Conservation (phyloP, 2,113 vertebrate genomes). For the Hypocryptadius cinnamomeus region DNA sequence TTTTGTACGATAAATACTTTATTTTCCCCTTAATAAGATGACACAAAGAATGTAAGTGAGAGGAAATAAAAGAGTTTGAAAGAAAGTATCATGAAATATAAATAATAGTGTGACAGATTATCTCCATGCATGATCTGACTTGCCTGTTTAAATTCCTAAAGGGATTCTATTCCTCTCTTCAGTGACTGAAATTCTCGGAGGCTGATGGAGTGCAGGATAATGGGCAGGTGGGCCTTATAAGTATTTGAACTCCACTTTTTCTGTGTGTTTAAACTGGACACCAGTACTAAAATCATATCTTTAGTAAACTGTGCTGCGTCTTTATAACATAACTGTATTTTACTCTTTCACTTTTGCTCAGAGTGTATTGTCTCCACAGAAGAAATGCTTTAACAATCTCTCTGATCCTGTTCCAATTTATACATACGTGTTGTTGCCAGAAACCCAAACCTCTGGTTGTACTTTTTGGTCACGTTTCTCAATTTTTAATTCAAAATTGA, state of each 20-base stretch:
- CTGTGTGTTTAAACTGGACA: background rate
- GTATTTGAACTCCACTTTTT: background rate
- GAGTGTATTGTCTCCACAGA: background rate
- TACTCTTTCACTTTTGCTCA: background rate
- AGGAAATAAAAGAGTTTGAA: background rate
- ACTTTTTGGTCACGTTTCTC: rapidly evolving
- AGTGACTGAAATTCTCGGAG: background rate
- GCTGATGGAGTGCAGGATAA: background rate
- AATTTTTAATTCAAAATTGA: background rate
- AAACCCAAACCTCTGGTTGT: background rate
- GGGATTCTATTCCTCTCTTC: background rate
- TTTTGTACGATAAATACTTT: background rate
- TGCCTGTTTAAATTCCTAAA: background rate
- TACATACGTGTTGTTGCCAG: rapidly evolving
- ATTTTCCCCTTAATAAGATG: background rate
- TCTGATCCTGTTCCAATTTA: background rate
- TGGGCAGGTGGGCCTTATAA: rapidly evolving
- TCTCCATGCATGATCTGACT: background rate
- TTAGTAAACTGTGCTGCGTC: background rate
- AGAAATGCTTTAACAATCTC: background rate
- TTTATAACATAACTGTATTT: rapidly evolving
- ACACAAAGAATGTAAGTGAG: background rate
- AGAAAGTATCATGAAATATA: background rate
- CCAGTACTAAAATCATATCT: background rate
- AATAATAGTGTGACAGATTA: background rate